Percentiles rank a stretch among this genome's conserved stretches.
These are phyloP conservation scores for Scotopteryx bipunctaria DNA, from an alignment of 2,888 invertebrate genomes.

Conservation along the genomic window DNA sequence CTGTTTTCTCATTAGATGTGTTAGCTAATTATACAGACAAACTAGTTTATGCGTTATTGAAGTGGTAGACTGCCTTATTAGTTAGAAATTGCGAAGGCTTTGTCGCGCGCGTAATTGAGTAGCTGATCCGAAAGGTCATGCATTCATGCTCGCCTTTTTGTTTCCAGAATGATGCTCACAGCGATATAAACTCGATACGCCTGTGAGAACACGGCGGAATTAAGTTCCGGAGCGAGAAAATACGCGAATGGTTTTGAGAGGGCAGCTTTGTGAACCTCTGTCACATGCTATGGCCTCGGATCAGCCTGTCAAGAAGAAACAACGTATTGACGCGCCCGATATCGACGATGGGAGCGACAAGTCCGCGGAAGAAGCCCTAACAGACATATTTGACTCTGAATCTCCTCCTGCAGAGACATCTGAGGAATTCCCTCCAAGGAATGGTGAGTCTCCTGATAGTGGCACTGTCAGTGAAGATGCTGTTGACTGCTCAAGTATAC, in stretches of 20 bases:
- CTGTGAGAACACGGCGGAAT: slow-evolving; percentile 33
- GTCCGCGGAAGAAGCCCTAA: slow-evolving; percentile 77
- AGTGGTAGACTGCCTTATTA: slow-evolving; percentile 31
- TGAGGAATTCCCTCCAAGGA: slow-evolving; percentile 67
- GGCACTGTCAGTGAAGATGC: slow-evolving; percentile 80
- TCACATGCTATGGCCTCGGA: slow-evolving; percentile 88
- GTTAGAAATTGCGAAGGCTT: slow-evolving; percentile 60
- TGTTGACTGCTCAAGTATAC: slow-evolving; percentile 73
- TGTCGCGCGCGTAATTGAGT: slow-evolving; percentile 82
- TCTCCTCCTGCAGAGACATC: slow-evolving; percentile 70
- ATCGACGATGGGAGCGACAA: slow-evolving; percentile 81
- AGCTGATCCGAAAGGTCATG: slow-evolving; percentile 81
- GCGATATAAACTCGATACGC: slow-evolving; percentile 43
- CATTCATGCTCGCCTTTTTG: slow-evolving; percentile 71
- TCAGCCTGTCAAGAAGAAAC: slow-evolving; percentile 93
- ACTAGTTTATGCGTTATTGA: slow-evolving; percentile 24
- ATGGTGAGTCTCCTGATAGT: slow-evolving; percentile 78
- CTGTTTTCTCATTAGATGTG: slow-evolving; percentile 37
- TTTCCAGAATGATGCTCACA: slow-evolving; percentile 65
- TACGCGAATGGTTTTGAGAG: slow-evolving; percentile 85
- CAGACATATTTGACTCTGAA: slow-evolving; percentile 70
- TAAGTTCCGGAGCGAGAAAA: slow-evolving; percentile 31
- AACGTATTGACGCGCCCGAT: slow-evolving; percentile 87
- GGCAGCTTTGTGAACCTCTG: slow-evolving; percentile 80
- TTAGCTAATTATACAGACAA: slow-evolving; percentile 28